Evolutionary conservation across 2,113 vertebrate species (phyloP).

Genomic region (Pituophis catenifer): DNA sequence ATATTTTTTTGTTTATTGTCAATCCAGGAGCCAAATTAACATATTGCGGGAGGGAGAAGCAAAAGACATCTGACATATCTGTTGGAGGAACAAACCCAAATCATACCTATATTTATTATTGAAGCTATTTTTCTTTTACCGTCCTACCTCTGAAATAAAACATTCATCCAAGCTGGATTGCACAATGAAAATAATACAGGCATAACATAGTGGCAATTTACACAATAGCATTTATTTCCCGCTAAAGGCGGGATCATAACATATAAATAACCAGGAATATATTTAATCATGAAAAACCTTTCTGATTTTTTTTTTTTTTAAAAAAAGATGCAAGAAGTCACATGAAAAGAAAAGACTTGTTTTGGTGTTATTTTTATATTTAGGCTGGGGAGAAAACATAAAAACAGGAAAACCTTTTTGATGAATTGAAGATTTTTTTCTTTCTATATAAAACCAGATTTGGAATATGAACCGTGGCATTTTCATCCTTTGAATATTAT

Average conservation of each 20-base stretch:
- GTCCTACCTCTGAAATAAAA: not conserved
- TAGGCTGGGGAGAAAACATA: not conserved
- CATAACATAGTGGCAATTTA: not conserved
- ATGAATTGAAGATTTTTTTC: not conserved
- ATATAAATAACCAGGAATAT: not conserved
- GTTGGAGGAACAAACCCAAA: not conserved
- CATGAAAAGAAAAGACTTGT: not conserved
- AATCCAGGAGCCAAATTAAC: conserved; percentile 29
- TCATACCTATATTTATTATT: not conserved
- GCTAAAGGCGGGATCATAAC: not conserved
- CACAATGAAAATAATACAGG: not conserved
- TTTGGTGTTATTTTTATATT: not conserved
- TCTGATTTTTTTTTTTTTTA: not conserved
- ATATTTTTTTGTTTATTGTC: not conserved
- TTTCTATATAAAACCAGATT: not conserved
- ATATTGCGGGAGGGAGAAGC: not conserved
- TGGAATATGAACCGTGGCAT: not conserved
- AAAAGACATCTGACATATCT: conserved; percentile 20
- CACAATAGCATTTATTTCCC: not conserved
- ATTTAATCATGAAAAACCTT: not conserved
- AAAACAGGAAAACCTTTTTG: not conserved
- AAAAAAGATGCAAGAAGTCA: not conserved
- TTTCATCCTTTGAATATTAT: not conserved
- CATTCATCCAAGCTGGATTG: not conserved
- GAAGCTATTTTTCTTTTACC: not conserved